Evolutionary conservation across 1,140 invertebrate genomes (phyloP), one percentile per base, ranked within the genome.

Genomic region (Delia radicum): DNA sequence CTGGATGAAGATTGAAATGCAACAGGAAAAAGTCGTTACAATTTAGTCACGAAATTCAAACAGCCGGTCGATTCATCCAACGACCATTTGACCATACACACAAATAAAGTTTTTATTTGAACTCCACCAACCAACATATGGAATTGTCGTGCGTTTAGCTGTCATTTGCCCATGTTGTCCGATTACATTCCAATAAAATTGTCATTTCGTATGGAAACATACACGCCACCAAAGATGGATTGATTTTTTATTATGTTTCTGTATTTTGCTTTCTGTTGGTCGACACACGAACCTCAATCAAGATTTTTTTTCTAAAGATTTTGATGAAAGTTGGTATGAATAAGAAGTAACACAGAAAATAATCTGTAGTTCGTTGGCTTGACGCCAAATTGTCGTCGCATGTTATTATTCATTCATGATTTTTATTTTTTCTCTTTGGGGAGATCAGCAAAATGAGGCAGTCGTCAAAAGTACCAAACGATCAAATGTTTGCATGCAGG

Each of bases 151-250:
- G 65, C 65, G 65, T 69, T 69, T 33, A 69, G 65, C 65, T 69
- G 65, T 69, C 65, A 69, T 69, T 69, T 69, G 65, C 37, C 65
- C 65, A 69, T 69, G 65, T 69, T 69, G 65, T 69, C 29, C 29
- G 65, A 69, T 69, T 69, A 69, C 65, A 69, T 69, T 69, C 65
- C 65, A 69, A 69, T 69, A 69, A 69, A 69, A 69, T 69, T 69
- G 65, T 69, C 65, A 69, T 69, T 69, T 33, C 65, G 37, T 69
- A 69, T 21, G 29, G 65, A 10, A 69, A 33, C 29, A 69, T 8
- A 69, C 65, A 69, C 65, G 65, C 65, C 65, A 69, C 65, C 65
- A 31, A 69, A 69, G 48, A 55, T 55, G 18, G 48, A 55, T 55
- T 55, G 48, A 55, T 55, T 55, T 18, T 55, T 55, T 55, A 55